Conservation (phyloP, 2,797 vertebrate genomes). For the Enteromius thamalakanensis region DNA sequence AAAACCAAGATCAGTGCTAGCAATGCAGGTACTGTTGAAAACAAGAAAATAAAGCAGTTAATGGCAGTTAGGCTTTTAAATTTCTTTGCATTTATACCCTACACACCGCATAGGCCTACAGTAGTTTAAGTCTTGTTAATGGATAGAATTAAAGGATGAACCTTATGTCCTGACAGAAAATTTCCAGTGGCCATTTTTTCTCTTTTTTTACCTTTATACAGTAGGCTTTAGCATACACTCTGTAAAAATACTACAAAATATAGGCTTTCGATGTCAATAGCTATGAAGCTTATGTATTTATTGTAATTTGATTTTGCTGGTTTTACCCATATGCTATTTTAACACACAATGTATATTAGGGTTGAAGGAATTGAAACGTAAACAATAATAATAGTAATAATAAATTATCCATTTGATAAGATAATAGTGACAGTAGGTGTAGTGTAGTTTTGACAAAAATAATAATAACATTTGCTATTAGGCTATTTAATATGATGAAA, state of each 20-base stretch:
- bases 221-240: not conserved
- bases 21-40: conserved; percentile 66
- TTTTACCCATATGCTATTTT: too few relatives aligned
- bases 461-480: not conserved
- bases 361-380: too few relatives aligned
- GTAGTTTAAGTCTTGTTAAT: not conserved
- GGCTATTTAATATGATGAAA: not conserved
- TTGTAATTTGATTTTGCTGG: too few relatives aligned
- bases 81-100: not conserved
- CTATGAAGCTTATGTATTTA: too few relatives aligned
- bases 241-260: not conserved
- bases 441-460: not conserved
- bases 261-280: too few relatives aligned
- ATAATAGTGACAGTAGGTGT: not conserved
- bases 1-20: conserved; percentile 66
- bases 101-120: not conserved
- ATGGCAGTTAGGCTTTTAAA: not conserved
- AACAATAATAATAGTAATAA: too few relatives aligned
- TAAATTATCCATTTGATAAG: too few relatives aligned
- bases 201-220: too few relatives aligned
- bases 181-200: not conserved
- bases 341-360: too few relatives aligned
- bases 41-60: not conserved
- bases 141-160: not conserved
- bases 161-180: not conserved